A percentile compares a stretch with the other conserved stretches of the same genome.
phyloP scores from a whole-genome alignment of 2,797 vertebrate genomes.

The Tragopan temminckii region DNA sequence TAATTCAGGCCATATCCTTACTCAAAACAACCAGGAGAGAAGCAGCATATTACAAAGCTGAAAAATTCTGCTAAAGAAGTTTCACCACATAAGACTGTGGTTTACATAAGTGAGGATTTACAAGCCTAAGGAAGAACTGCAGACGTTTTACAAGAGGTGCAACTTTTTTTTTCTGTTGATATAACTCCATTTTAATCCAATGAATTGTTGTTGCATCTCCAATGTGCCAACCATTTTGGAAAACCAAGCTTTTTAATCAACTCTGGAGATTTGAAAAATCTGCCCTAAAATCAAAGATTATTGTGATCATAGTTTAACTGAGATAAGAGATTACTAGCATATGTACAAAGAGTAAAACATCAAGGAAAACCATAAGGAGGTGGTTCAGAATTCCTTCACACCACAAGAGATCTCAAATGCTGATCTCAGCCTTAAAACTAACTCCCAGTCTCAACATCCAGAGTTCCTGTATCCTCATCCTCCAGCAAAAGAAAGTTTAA shows the following conservation, averaged over 20 bases:
- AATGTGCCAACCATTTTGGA: neutral
- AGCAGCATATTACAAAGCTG: neutral
- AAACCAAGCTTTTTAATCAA: conserved; percentile 7
- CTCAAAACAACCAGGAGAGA: conserved; percentile 22
- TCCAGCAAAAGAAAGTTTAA: neutral
- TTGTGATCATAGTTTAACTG: conserved; percentile 24
- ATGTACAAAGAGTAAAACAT: conserved; percentile 33
- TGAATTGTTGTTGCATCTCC: neutral
- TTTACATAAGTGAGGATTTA: conserved; percentile 41
- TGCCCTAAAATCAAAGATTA: conserved; percentile 19
- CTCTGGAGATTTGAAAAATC: neutral
- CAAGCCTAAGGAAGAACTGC: conserved; percentile 11
- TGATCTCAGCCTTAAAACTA: neutral
- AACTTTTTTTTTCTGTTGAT: neutral
- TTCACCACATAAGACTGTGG: conserved; percentile 41
- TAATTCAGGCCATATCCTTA: conserved; percentile 44
- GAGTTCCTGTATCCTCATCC: neutral
- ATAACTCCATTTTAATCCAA: neutral
- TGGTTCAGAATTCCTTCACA: conserved; percentile 9
- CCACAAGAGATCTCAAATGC: conserved; percentile 15
- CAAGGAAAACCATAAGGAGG: conserved; percentile 37
- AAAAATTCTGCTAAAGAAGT: conserved; percentile 3
- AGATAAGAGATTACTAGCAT: conserved; percentile 4
- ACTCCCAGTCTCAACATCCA: neutral
- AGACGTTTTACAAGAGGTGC: neutral